Percentiles rank a stretch among this genome's conserved stretches.
These are phyloP conservation scores for Cynopterus sphinx DNA, from an alignment of 2,797 vertebrate genomes.

Conservation along the genomic window DNA sequence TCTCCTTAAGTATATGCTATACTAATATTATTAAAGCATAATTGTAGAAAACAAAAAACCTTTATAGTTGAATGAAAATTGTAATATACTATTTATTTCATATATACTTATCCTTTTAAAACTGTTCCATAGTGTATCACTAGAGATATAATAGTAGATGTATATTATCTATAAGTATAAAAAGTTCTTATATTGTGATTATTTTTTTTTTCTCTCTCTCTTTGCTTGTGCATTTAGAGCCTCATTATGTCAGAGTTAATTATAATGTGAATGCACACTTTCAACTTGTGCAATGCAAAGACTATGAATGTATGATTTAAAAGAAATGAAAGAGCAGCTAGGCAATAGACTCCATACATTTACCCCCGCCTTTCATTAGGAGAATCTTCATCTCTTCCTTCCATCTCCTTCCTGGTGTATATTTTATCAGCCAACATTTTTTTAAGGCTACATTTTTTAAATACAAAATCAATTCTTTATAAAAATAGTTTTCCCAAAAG, in stretches of 20 bases:
- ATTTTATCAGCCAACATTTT: background rate
- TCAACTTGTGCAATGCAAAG: background rate
- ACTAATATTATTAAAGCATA: background rate
- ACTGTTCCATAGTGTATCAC: background rate
- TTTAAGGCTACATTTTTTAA: background rate
- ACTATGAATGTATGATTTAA: background rate
- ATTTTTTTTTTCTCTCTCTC: background rate
- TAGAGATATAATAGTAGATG: background rate
- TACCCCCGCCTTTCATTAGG: background rate
- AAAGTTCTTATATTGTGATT: background rate
- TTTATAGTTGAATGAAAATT: background rate
- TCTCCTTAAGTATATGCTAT: background rate
- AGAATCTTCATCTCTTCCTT: background rate
- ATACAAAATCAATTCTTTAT: background rate
- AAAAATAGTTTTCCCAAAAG: background rate
- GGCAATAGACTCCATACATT: background rate
- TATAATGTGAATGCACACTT: background rate
- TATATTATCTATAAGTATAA: background rate
- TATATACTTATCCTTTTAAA: background rate
- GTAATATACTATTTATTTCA: background rate
- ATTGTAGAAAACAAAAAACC: background rate
- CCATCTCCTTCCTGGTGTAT: background rate
- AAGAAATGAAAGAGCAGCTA: background rate
- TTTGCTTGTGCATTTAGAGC: background rate
- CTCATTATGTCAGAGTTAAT: background rate